Base-by-base conservation (phyloP, 2,888 invertebrate genomes). In the Microchrysa polita region DNA sequence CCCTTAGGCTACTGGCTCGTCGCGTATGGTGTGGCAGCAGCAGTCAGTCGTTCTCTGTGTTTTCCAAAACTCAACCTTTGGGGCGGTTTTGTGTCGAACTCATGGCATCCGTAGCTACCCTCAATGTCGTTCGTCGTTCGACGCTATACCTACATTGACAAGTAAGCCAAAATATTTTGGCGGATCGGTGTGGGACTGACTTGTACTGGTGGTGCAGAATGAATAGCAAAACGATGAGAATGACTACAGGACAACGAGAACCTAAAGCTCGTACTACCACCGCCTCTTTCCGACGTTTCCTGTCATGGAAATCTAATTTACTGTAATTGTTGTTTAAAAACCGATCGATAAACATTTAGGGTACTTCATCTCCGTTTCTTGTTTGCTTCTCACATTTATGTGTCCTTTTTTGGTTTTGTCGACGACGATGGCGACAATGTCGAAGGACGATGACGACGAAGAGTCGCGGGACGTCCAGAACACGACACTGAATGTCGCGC, bases 271-370 rank as follows among this genome's bases (percentile, higher is more conserved):
- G n/a, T n/a, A n/a, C n/a, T 27, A 1, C 20, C 42, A 18, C 69
- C 69, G 12, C 42, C 20, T n/a, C n/a, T 18, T 74, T 67, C 60
- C 34, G 55, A 16, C 18, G 59, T 72, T 67, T 60, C 72, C 73
- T 63, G 60, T 40, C 53, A 61, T 73, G 73, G 53, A 73, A 74
- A 73, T 73, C 67, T 73, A 73, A 73, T 73, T 73, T 73, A 73
- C 67, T 73, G 59, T 73, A 73, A 73, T 73, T 73, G 73, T 73
- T 67, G 67, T 73, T 67, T 73, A 73, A 73, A 69, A 67, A 73
- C 57, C 73, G 73, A 73, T 73, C 73, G 73, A 73, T 73, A 73
- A 73, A 67, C 73, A 73, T 73, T 73, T 73, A 61, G 73, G 60
- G 61, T 61, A 63, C 73, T 73, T 63, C 61, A 73, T 63, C 69